These are phyloP conservation scores for Scrobipalpa costella DNA, from an alignment of 2,888 invertebrate genomes.

Conservation along the genomic window DNA sequence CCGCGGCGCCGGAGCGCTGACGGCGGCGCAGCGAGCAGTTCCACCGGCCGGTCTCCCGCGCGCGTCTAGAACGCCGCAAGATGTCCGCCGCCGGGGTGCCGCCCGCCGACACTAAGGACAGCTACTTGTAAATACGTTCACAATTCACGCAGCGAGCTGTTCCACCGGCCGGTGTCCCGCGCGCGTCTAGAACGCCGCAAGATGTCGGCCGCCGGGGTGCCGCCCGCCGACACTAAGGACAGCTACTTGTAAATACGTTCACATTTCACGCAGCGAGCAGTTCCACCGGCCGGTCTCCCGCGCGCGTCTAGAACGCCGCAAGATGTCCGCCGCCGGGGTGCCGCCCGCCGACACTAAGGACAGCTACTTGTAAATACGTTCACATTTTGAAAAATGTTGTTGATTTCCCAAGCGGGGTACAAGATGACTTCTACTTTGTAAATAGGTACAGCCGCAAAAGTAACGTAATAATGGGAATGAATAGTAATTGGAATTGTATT, in stretches of 20 bases:
- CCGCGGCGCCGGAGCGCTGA: slow-evolving; percentile 75
- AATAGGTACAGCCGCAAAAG: no score
- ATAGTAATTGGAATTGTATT: no score
- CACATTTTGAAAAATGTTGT: no score
- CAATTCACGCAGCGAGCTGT: neutral
- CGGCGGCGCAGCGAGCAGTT: slow-evolving; percentile 79
- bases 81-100: slow-evolving; percentile 74
- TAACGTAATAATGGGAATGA: no score
- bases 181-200: slow-evolving; percentile 72
- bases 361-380: no score
- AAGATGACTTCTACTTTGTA: no score
- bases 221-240: slow-evolving; percentile 54
- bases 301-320: slow-evolving; percentile 71
- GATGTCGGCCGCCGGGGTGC: slow-evolving; percentile 73
- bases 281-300: slow-evolving; percentile 67
- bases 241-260: no score
- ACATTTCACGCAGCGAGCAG: neutral
- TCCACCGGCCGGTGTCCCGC: slow-evolving; percentile 68
- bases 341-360: slow-evolving; percentile 58
- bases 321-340: slow-evolving; percentile 73
- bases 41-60: slow-evolving; percentile 74
- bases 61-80: slow-evolving; percentile 71
- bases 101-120: slow-evolving; percentile 62
- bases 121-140: slow-evolving; percentile 45
- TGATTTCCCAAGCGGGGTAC: no score